These are phyloP conservation scores for Campoplex nolae DNA, from an alignment of 2,888 invertebrate genomes.

Conservation along the genomic window DNA sequence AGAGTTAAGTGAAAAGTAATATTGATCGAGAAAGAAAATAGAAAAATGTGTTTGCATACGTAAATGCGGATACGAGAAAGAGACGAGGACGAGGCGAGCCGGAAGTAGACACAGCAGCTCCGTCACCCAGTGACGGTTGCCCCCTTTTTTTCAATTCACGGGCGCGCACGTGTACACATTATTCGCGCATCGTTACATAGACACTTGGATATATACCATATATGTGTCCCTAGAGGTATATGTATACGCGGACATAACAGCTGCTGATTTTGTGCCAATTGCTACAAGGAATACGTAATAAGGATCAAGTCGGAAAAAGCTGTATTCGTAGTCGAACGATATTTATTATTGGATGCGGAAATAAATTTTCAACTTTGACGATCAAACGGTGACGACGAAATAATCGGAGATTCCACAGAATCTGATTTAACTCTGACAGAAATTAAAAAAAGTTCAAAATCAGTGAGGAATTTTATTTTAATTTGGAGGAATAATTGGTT, in stretches of 20 bases:
- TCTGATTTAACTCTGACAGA: neutral
- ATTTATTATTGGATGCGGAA: neutral
- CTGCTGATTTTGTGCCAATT: slow-evolving; percentile 56
- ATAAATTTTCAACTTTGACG: neutral
- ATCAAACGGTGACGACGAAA: neutral
- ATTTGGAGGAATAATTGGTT: neutral
- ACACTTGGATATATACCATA: slow-evolving; percentile 16
- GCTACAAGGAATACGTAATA: slow-evolving; percentile 31
- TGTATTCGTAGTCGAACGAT: neutral
- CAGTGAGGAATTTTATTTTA: neutral
- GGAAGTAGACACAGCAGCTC: slow-evolving; percentile 62
- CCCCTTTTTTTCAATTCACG: slow-evolving; percentile 40
- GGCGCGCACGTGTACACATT: slow-evolving; percentile 57
- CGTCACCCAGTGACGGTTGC: slow-evolving; percentile 71
- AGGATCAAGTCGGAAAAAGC: slow-evolving; percentile 11
- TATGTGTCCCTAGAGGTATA: neutral
- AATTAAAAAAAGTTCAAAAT: neutral
- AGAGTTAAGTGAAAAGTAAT: neutral
- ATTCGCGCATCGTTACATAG: slow-evolving; percentile 32
- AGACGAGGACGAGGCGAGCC: slow-evolving; percentile 26
- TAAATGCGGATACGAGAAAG: slow-evolving; percentile 13
- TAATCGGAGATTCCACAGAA: neutral
- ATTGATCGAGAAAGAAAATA: slow-evolving; percentile 24
- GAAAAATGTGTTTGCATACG: slow-evolving; percentile 35
- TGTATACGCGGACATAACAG: slow-evolving; percentile 26